phyloP scores from a whole-genome alignment of 35 echinoderm and acorn worm species.

The Diadema setosum region DNA sequence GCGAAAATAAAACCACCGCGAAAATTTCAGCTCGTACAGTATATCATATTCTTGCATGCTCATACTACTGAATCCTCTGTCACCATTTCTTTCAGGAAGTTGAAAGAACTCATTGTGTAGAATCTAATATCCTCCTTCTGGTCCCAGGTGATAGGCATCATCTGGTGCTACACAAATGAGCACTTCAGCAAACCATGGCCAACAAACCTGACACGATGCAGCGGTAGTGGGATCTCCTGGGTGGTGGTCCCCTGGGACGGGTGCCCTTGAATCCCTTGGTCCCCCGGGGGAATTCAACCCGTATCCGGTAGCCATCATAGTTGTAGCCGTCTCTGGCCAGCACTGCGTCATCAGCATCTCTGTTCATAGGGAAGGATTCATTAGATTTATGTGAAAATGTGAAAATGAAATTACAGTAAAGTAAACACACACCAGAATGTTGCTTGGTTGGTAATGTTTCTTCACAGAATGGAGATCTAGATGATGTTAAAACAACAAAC shows the following conservation, averaged over 20 bases:
- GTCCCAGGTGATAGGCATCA: no score
- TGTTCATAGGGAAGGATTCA: not conserved
- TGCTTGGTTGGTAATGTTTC: not conserved
- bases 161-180: not conserved
- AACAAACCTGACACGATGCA: conserved; percentile 74
- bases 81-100: no score
- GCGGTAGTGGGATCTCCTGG: conserved; percentile 85
- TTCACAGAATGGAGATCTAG: no score
- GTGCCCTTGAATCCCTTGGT: conserved; percentile 22
- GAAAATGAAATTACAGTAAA: not conserved
- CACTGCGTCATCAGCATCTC: conserved; percentile 92
- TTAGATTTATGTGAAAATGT: not conserved
- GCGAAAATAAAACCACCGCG: no score
- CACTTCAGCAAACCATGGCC: not conserved
- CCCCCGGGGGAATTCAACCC: conserved; percentile 75
- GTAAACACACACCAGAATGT: not conserved
- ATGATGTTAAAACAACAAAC: no score
- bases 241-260: conserved; percentile 67
- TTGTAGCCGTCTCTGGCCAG: conserved; percentile 68
- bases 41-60: no score
- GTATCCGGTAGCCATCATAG: conserved; percentile 82
- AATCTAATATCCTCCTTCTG: no score
- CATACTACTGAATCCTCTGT: no score
- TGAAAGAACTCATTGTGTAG: no score
- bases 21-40: no score